phyloP scores from a whole-genome alignment of 2,888 invertebrate species.

The Pyrrhosoma nymphula region DNA sequence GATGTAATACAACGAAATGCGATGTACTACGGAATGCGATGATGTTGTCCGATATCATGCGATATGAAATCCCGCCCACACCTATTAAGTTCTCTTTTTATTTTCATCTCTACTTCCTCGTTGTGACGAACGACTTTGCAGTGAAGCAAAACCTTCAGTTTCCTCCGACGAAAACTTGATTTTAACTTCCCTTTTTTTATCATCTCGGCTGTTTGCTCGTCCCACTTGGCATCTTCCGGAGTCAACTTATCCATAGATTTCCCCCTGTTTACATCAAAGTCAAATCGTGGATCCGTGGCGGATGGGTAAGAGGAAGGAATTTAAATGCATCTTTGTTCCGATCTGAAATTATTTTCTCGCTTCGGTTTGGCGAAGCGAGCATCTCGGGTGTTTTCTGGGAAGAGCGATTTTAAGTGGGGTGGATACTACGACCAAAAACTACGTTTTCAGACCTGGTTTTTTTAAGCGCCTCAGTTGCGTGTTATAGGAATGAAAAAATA shows the following conservation, averaged over 20 bases:
- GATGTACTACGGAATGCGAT: no score
- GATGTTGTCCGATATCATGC: no score
- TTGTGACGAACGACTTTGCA: neutral
- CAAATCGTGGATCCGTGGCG: neutral
- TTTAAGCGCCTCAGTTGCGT: no score
- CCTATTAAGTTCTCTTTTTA: neutral
- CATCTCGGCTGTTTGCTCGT: neutral
- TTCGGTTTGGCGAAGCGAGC: neutral
- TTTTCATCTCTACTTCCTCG: no score
- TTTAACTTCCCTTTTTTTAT: slow-evolving; percentile 17
- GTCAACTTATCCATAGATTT: neutral
- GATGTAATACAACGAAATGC: no score
- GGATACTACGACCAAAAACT: no score
- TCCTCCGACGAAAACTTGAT: slow-evolving; percentile 6
- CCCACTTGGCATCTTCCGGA: neutral
- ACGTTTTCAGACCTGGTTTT: no score
- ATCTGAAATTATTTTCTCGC: neutral
- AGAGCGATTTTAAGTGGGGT: no score
- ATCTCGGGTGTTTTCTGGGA: neutral
- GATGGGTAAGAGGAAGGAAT: neutral
- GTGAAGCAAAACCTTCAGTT: neutral
- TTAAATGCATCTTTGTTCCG: neutral
- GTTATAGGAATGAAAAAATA: no score
- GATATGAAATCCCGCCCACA: no score
- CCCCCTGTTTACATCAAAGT: neutral